Percentiles rank a stretch among this genome's conserved stretches.
Conservation (phyloP, 2,888 invertebrate species). For the Eremobia ochroleuca region DNA sequence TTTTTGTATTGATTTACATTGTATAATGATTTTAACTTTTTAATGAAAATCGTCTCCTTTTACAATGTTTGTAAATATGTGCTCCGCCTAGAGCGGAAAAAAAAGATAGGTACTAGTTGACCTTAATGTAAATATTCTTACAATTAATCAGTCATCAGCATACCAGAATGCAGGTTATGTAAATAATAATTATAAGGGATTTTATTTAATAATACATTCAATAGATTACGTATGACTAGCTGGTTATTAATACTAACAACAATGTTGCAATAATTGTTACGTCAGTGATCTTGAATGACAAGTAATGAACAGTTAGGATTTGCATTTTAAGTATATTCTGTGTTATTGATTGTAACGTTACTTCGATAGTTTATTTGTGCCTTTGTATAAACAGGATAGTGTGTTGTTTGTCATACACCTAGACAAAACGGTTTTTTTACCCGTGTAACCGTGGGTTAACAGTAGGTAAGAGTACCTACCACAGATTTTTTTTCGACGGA, state of each 20-base stretch:
- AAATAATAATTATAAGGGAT: constrained; percentile 6
- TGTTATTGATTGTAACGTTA: not conserved
- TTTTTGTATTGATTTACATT: too few relatives aligned
- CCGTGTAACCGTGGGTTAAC: not conserved
- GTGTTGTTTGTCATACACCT: not conserved
- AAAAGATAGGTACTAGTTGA: not conserved
- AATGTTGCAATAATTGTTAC: constrained; percentile 29
- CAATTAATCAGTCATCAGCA: constrained; percentile 12
- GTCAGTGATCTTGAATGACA: constrained; percentile 22
- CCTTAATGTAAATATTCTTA: constrained; percentile 17
- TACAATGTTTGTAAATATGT: too few relatives aligned
- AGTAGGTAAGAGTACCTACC: too few relatives aligned
- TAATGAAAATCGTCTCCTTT: too few relatives aligned
- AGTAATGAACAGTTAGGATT: constrained; percentile 15
- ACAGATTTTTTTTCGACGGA: too few relatives aligned
- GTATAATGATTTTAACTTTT: too few relatives aligned
- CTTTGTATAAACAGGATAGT: not conserved
- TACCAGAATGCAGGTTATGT: not conserved
- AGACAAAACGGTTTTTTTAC: not conserved
- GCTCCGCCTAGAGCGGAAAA: too few relatives aligned
- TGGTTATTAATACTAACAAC: constrained; percentile 12
- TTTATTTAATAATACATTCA: constrained; percentile 19
- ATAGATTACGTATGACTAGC: constrained; percentile 27
- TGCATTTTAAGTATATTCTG: constrained; percentile 12
- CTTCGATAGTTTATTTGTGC: not conserved